Percentiles rank a stretch among this genome's conserved stretches.
Evolutionary conservation across 2,888 invertebrate species (phyloP).

Genomic region (Pecten maximus): DNA sequence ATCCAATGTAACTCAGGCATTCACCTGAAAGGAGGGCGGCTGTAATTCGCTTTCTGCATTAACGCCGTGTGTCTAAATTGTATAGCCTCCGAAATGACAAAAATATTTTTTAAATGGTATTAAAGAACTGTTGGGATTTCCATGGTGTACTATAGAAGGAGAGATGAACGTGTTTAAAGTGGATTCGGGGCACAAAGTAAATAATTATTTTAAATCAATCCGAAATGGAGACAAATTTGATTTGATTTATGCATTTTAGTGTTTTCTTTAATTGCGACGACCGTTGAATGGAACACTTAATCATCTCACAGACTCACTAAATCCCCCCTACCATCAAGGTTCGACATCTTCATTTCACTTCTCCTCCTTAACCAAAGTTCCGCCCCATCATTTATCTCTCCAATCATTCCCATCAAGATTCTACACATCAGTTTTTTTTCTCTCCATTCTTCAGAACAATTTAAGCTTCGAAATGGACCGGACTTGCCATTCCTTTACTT

Average conservation of each 20-base stretch:
- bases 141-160: background rate
- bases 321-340: background rate
- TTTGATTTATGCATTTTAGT: background rate
- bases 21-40: background rate
- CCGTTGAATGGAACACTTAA: background rate
- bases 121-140: background rate
- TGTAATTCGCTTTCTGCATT: slow-evolving; percentile 18
- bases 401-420: background rate
- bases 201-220: slow-evolving; percentile 17
- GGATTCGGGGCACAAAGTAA: background rate
- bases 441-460: too few relatives aligned
- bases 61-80: slow-evolving; percentile 2
- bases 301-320: background rate
- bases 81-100: background rate
- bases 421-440: background rate
- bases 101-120: background rate
- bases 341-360: background rate
- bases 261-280: background rate
- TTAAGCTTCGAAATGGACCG: too few relatives aligned
- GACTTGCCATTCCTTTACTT: too few relatives aligned
- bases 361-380: background rate
- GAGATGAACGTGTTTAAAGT: background rate
- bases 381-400: background rate
- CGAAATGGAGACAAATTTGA: background rate
- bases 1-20: background rate